Evolutionary conservation across 2,797 vertebrate genomes (phyloP).

Genomic region (Naso thynnoides): DNA sequence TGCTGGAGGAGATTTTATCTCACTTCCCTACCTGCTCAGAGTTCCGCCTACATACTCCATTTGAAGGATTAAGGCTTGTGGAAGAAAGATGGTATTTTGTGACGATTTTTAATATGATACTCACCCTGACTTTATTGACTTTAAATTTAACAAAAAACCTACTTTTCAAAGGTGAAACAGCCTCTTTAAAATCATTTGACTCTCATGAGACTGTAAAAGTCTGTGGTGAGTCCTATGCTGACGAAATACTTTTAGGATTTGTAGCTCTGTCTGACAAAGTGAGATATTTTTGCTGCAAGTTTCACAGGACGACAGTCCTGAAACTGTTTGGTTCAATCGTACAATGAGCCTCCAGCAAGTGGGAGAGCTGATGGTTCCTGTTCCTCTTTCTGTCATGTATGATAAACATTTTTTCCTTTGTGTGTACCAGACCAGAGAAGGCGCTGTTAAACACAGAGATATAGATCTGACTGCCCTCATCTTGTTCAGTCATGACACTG

Average conservation of each 20-base stretch:
- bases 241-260: constrained; percentile 5
- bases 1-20: constrained; percentile 19
- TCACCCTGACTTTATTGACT: not conserved
- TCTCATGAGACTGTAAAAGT: not conserved
- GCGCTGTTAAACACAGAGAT: not conserved
- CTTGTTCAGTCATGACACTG: constrained; percentile 2
- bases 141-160: not conserved
- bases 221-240: not conserved
- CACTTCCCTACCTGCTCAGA: constrained; percentile 7
- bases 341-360: not conserved
- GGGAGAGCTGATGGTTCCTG: not conserved
- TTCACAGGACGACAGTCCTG: constrained; percentile 2
- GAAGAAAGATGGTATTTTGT: not conserved
- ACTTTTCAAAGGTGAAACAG: not conserved
- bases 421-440: not conserved
- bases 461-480: constrained; percentile 19
- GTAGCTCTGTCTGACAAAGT: not conserved
- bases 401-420: not conserved
- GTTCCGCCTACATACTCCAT: not conserved
- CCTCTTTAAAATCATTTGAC: not conserved
- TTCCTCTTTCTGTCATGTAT: not conserved
- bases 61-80: not conserved
- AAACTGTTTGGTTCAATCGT: constrained; percentile 3
- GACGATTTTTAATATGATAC: not conserved
- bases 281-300: not conserved